These are phyloP conservation scores for Stramonita haemastoma DNA, from an alignment of 2,888 invertebrate species.

Conservation along the genomic window DNA sequence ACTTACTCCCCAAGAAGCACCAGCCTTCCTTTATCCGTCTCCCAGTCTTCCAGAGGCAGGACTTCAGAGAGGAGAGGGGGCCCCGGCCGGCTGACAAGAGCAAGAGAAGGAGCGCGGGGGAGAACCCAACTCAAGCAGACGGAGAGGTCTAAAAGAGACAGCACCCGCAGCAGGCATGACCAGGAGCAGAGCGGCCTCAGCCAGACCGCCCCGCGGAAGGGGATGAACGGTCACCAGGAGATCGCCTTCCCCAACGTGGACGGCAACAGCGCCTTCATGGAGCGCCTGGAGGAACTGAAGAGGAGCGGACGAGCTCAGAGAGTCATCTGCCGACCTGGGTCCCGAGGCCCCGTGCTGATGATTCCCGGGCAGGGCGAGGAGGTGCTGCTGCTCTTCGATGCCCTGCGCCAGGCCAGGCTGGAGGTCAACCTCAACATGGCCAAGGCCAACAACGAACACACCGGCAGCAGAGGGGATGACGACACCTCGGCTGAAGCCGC, in stretches of 20 bases:
- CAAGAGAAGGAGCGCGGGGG: background rate
- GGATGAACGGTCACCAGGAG: background rate
- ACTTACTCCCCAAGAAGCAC: background rate
- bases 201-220: background rate
- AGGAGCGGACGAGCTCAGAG: constrained; percentile 32
- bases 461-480: background rate
- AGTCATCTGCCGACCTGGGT: constrained; percentile 26
- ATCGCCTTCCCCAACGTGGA: background rate
- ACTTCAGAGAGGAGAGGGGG: background rate
- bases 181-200: background rate
- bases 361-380: constrained; percentile 61
- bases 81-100: background rate
- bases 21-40: background rate
- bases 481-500: background rate
- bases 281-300: constrained; percentile 33
- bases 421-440: constrained; percentile 53
- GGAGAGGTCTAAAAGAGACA: background rate
- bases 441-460: constrained; percentile 17
- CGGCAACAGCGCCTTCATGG: constrained; percentile 33
- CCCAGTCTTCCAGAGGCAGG: constrained; percentile 9
- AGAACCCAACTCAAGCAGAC: background rate
- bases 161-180: background rate
- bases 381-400: constrained; percentile 60
- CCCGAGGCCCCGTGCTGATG: constrained; percentile 52
- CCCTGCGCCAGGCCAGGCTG: constrained; percentile 61